Percentiles rank a stretch among this genome's conserved stretches.
Evolutionary conservation across 2,888 invertebrate species (phyloP).

Genomic region (Morpho achilles): DNA sequence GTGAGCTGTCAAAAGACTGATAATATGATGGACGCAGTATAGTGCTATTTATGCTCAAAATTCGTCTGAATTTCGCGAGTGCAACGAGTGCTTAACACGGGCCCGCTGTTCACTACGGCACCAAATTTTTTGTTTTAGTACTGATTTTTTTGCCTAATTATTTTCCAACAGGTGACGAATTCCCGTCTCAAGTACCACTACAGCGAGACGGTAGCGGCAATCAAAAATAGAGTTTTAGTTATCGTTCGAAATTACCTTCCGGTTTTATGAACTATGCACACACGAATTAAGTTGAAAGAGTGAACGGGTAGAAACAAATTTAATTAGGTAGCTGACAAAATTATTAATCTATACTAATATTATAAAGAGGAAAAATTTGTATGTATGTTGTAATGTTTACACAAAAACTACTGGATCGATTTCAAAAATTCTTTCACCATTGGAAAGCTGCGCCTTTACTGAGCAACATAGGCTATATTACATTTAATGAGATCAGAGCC

Average conservation of each 20-base stretch:
- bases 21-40: no score
- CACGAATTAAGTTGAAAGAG: slow-evolving; percentile 17
- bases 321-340: no score
- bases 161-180: slow-evolving; percentile 78
- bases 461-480: no score
- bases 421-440: no score
- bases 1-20: no score
- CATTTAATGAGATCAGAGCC: no score
- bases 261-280: slow-evolving; percentile 40
- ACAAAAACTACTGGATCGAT: no score
- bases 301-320: not conserved
- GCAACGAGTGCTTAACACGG: slow-evolving; percentile 63
- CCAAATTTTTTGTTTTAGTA: slow-evolving; percentile 72
- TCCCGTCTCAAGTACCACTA: slow-evolving; percentile 71
- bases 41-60: slow-evolving; percentile 47
- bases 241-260: slow-evolving; percentile 65
- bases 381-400: no score
- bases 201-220: slow-evolving; percentile 57
- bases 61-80: slow-evolving; percentile 46
- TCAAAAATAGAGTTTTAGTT: slow-evolving; percentile 57
- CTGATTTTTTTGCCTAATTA: slow-evolving; percentile 79
- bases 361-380: no score
- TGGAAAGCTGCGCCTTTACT: no score
- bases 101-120: slow-evolving; percentile 59
- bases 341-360: no score